Conservation (phyloP, 2,888 invertebrate genomes). For the Drosophila subsilvestris region DNA sequence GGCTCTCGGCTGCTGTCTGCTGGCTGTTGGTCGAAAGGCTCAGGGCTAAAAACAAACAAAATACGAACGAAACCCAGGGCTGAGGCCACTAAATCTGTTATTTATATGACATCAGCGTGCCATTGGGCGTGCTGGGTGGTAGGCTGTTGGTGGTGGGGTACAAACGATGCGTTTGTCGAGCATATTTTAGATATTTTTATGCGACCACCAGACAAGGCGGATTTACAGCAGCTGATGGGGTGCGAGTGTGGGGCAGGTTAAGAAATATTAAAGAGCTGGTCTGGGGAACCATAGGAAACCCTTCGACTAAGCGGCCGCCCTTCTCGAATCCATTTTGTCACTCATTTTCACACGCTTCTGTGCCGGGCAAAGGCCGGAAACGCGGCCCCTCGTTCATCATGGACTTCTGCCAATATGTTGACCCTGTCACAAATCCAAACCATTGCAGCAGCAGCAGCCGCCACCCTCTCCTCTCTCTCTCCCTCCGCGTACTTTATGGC, state of each 20-base stretch:
- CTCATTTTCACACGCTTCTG: conserved; percentile 64
- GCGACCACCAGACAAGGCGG: neutral
- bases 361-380: conserved; percentile 4
- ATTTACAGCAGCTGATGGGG: neutral
- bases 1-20: neutral
- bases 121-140: conserved; percentile 32
- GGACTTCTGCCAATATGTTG: conserved; percentile 53
- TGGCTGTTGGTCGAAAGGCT: conserved; percentile 19
- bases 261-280: neutral
- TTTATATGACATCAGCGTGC: conserved; percentile 71
- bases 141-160: too few species aligned
- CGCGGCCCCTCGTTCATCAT: conserved; percentile 17
- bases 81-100: conserved; percentile 73
- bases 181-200: conserved; percentile 51
- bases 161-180: conserved; percentile 26
- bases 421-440: conserved; percentile 38
- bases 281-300: neutral
- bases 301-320: neutral
- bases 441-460: conserved; percentile 9
- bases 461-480: neutral
- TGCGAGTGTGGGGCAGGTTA: neutral
- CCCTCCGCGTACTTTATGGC: conserved; percentile 22
- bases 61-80: conserved; percentile 35
- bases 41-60: conserved; percentile 68
- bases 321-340: conserved; percentile 27